These are phyloP conservation scores for Simalia tracyae DNA, from an alignment of 2,797 vertebrate genomes.

Conservation along the genomic window DNA sequence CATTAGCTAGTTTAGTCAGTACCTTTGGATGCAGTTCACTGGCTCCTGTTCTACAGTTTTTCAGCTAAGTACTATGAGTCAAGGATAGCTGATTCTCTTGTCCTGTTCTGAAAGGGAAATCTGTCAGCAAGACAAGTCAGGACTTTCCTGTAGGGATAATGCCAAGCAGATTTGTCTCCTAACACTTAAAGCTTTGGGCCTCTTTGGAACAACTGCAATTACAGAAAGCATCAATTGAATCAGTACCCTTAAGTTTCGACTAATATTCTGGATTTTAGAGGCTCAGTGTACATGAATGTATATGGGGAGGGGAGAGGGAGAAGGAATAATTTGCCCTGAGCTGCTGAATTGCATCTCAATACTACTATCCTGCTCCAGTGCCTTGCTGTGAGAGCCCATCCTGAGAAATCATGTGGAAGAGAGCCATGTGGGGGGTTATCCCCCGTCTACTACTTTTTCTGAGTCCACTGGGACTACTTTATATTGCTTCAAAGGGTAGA, in stretches of 20 bases:
- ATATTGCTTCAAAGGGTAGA: neutral
- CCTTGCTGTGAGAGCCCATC: neutral
- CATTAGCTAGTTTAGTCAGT: neutral
- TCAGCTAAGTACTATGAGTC: neutral
- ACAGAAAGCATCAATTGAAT: neutral
- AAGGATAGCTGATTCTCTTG: neutral
- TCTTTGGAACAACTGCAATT: neutral
- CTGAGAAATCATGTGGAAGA: neutral
- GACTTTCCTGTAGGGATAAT: neutral
- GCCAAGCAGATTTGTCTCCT: neutral
- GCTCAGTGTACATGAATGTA: neutral
- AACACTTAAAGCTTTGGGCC: neutral
- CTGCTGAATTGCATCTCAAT: neutral
- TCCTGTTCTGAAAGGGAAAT: neutral
- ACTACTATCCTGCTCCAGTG: neutral
- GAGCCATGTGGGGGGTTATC: neutral
- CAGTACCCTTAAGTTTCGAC: neutral
- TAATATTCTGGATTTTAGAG: neutral
- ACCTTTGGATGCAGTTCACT: neutral
- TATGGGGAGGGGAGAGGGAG: neutral
- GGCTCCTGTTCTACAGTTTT: too few species aligned
- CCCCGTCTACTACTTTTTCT: too few species aligned
- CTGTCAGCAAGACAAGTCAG: neutral
- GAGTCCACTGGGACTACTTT: neutral
- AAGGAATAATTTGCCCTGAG: neutral